phyloP scores from a whole-genome alignment of 2,888 invertebrate species.

The Drepana falcataria region DNA sequence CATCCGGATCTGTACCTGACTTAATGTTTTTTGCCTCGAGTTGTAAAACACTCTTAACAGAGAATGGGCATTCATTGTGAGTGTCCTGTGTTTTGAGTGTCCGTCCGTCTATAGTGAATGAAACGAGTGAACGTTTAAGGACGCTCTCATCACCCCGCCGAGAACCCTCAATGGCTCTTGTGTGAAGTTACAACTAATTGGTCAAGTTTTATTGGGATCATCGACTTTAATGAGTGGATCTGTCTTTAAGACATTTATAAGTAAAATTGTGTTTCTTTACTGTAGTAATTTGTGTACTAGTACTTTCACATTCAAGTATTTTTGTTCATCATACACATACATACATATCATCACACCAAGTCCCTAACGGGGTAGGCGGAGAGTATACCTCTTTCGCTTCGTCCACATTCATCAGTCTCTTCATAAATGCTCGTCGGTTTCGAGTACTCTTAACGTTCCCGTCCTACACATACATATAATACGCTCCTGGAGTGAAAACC shows the following conservation, averaged over 20 bases:
- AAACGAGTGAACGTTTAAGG: constrained; percentile 18
- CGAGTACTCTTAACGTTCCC: too few species aligned
- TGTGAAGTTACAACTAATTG: constrained; percentile 29
- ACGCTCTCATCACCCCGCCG: constrained; percentile 31
- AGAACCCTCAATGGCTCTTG: constrained; percentile 29
- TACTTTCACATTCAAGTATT: too few species aligned
- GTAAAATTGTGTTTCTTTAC: neutral
- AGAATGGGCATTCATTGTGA: constrained; percentile 56
- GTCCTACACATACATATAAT: too few species aligned
- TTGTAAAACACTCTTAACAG: constrained; percentile 65
- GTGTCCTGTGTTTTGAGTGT: constrained; percentile 40
- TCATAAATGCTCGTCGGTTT: too few species aligned
- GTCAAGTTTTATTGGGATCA: constrained; percentile 21
- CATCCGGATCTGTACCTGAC: constrained; percentile 67
- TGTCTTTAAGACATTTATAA: neutral
- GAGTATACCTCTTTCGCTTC: too few species aligned
- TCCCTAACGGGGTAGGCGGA: too few species aligned
- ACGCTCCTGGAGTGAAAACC: too few species aligned
- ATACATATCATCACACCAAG: too few species aligned
- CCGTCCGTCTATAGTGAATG: constrained; percentile 26
- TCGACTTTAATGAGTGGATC: constrained; percentile 6
- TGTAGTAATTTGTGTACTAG: neutral
- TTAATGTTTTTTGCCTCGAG: constrained; percentile 46
- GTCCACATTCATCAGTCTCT: too few species aligned
- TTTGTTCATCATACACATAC: too few species aligned